Evolutionary conservation across 2,113 vertebrate species (phyloP).

Genomic region (Progne subis): DNA sequence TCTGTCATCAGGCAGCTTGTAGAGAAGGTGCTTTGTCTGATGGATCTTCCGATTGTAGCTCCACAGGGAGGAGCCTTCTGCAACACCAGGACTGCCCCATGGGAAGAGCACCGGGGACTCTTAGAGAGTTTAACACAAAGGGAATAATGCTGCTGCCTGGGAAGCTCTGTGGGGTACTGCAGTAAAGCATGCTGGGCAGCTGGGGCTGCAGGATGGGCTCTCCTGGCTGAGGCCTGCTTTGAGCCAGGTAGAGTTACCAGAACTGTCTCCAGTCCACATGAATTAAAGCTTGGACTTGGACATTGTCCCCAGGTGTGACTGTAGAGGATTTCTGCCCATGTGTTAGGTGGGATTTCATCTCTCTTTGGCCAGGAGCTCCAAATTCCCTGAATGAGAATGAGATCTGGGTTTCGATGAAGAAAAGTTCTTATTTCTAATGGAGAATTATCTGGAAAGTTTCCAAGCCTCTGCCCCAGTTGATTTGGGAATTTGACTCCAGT

Average conservation of each 20-base stretch:
- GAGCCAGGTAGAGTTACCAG: not conserved
- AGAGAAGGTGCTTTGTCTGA: constrained; percentile 59
- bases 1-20: constrained; percentile 60
- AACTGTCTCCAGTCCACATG: not conserved
- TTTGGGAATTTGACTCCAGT: not conserved
- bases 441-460: not conserved
- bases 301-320: fast-evolving
- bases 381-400: not conserved
- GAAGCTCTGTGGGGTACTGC: fast-evolving
- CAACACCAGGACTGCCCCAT: not conserved
- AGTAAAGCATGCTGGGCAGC: not conserved
- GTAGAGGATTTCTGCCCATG: not conserved
- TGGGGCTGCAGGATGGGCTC: not conserved
- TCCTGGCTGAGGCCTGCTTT: not conserved
- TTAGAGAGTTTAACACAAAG: not conserved
- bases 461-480: not conserved
- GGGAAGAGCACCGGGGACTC: not conserved
- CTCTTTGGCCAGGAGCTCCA: not conserved
- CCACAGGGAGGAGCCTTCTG: constrained; percentile 17
- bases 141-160: not conserved
- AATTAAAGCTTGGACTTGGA: not conserved
- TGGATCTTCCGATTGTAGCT: constrained; percentile 35
- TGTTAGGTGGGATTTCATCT: not conserved
- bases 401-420: not conserved
- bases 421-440: not conserved